Evolutionary conservation across 2,888 invertebrate species (phyloP), one percentile per base, ranked within the genome.

Genomic region (Nebria salina): DNA sequence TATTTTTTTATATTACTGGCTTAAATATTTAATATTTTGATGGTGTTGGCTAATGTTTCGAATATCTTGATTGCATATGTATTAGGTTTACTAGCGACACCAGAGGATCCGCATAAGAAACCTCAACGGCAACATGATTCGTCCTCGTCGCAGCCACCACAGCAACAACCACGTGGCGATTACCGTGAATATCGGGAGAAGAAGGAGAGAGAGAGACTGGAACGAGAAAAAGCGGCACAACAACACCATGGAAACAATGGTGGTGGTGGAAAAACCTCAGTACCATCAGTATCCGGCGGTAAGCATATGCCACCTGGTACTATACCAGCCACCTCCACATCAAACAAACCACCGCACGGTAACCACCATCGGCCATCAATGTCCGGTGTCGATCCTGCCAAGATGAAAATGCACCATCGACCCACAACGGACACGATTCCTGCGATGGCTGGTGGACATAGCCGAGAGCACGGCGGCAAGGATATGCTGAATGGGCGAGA

Each of bases 111-210:
- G 9, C 86, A 88, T 83, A 87, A 88, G 83, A 87, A 88, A 82
- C 84, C 88, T 82, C 83, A 86, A 76, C 86, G 86, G 11, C 86
- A 87, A 75, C 88, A 85, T 83, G 86, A 79, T 76, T 85, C 82
- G 79, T 86, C 82, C 68, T 88, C 80, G 84, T 90, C 42, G 85
- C 89, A 81, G 86, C 90, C 41, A 87, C 90, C 41, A 87, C 89
- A 92, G 84, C 91, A 91, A 85, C 90, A 91, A 79, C 91, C 91
- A 86, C 91, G 85, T 42, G 88, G 92, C 84, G 91, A 91, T 86
- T 91, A 91, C 86, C 91, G 92, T 80, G 90, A 93, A 9, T 93
- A 94, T 86, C 89, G 93, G 26, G 93, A 94, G 86, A 93, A 93
- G 85, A 90, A 92, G 74, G 91, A 91, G 78, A 88, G 91, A n/a